Evolutionary conservation across 2,888 invertebrate genomes (phyloP).

Genomic region (Ypsolopha sequella): DNA sequence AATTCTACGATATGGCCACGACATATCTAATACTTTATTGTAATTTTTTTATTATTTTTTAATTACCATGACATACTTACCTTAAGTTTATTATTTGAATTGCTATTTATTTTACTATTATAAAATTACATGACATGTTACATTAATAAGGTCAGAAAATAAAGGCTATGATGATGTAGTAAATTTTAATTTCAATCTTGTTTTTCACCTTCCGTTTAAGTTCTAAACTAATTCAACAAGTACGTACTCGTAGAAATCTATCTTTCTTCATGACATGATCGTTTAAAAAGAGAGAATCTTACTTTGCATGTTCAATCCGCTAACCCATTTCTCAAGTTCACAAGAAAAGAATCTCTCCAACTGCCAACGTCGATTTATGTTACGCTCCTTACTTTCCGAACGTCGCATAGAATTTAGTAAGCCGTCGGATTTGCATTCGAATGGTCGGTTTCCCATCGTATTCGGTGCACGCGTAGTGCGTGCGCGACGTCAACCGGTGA

Average conservation of each 20-base stretch:
- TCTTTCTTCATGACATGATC: background rate
- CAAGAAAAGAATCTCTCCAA: conserved; percentile 16
- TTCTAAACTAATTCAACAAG: background rate
- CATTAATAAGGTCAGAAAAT: no score
- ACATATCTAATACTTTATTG: no score
- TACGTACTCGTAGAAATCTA: background rate
- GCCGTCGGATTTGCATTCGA: conserved; percentile 57
- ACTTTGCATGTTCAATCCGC: background rate
- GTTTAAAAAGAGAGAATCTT: background rate
- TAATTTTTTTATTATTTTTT: no score
- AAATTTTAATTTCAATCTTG: no score
- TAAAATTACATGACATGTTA: no score
- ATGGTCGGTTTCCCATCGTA: conserved; percentile 29
- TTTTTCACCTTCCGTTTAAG: no score
- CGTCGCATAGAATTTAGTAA: conserved; percentile 35
- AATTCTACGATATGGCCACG: no score
- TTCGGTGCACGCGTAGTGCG: conserved; percentile 51
- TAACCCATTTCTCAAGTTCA: background rate
- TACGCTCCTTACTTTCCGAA: conserved; percentile 24
- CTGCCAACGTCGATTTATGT: conserved; percentile 29
- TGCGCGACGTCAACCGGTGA: conserved; percentile 30
- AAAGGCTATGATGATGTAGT: no score
- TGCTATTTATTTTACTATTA: no score
- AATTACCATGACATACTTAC: no score
- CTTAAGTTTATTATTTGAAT: no score